These are phyloP conservation scores for Batillaria attramentaria DNA, from an alignment of 1,140 invertebrate genomes.

Conservation along the genomic window DNA sequence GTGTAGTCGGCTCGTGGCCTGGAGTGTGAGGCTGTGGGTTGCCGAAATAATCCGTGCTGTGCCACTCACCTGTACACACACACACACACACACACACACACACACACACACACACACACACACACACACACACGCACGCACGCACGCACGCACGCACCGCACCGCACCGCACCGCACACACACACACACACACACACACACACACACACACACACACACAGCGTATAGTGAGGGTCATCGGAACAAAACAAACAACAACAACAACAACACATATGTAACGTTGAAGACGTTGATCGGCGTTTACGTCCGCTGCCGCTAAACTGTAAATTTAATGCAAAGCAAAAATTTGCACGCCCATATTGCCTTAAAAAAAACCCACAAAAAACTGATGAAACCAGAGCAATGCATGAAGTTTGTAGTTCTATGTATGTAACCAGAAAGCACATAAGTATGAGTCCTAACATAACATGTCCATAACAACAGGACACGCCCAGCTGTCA, in stretches of 20 bases:
- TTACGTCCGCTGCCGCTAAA: no score
- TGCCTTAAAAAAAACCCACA: no score
- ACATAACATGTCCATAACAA: no score
- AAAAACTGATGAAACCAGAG: no score
- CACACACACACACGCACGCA: not conserved
- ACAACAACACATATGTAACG: no score
- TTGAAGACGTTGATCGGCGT: no score
- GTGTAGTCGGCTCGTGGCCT: not conserved
- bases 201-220: not conserved
- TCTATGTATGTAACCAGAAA: no score
- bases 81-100: not conserved
- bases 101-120: not conserved
- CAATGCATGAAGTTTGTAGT: no score
- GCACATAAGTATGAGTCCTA: no score
- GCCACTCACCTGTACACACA: constrained; percentile 37
- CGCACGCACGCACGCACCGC: not conserved
- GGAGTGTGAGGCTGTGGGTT: constrained; percentile 6
- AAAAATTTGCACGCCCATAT: no score
- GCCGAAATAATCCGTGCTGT: constrained; percentile 31
- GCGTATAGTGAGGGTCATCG: not conserved
- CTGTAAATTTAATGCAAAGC: no score
- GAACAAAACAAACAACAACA: not conserved
- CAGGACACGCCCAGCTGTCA: no score
- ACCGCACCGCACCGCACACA: constrained; percentile 32
- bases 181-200: constrained; percentile 29